Base-by-base conservation (phyloP, 2,113 vertebrate genomes). In the Mustelus asterias region DNA sequence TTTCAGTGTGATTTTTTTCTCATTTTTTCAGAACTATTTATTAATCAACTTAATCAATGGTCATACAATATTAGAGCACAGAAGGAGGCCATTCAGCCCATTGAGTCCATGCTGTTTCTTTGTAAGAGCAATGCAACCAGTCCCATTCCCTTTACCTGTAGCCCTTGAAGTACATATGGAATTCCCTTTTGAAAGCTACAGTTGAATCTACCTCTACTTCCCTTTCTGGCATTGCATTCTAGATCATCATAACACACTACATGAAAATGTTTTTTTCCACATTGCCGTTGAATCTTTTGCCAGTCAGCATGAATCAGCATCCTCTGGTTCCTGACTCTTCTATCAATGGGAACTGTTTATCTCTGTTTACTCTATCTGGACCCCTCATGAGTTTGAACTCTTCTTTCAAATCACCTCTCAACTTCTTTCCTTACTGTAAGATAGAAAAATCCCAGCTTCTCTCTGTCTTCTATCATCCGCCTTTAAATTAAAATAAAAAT, bases 401-500 rank as follows among this genome's bases (percentile, higher is more conserved):
- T 76, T n/a, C 29, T 76, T 76, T 76, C 29, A 76, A 76, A 76
- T 76, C 29, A 33, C 26, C 9, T 33, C 72, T 76, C 9, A n/a
- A 33, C 29, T 29, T 76, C 29, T 29, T 72, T 67, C 14, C 9
- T 63, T 63, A 11, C 60, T 63, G 60, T 11, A 76, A 76, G 29
- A 76, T 54, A 76, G 72, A 33, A 11, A 10, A 76, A 76, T 29
- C 72, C 72, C 26, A 76, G 2, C 26, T 33, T 76, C 72, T 8
- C 70, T 33, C 72, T 33, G 24, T 9, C 48, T 83, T 88, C 54
- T 54, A 88, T 88, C 44, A 22, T 88, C 41, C 24, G 24, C 8
- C 8, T 90, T 90, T 90, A 60, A 60, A 92, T 10, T 92, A n/a
- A 92, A 92, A n/a, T 92, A 92, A n/a, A 60, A 33, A n/a, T 63